Base-by-base conservation (phyloP, 2,888 invertebrate genomes). In the Ypsolopha scabrella region DNA sequence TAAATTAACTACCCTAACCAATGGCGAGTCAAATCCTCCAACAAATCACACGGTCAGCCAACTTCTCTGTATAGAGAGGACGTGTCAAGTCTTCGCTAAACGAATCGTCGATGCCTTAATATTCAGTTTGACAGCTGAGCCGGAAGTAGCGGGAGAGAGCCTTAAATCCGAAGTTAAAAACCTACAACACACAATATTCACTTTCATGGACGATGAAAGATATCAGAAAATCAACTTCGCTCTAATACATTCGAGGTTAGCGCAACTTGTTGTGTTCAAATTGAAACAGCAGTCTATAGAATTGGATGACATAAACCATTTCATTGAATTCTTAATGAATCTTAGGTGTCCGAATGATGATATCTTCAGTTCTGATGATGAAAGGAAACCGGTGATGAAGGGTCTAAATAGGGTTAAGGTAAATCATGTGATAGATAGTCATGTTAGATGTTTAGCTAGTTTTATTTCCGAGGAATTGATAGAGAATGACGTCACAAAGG, bases 141-240 rank as follows among this genome's bases (percentile, higher is more conserved):
- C 87, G 0, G 88, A 89, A 54, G 80, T 89, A 0, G 89, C 89
- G 0, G 87, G 85, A 0, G 85, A 89, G 54, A 85, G 88, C 0
- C 69, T 92, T n/a, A 89, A 90, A 63, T 87, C 88, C 0, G 92
- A 93, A 78, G 87, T 91, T 0, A 91, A 90, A 69, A 91, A 91
- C 67, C 74, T 93, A 41, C 91, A 92, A 66, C 88, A 90, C 56
- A 87, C 93, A 4, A 90, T 92, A 45, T 87, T 80, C 51, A 91
- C 91, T 41, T 93, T 91, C 66, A 90, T 90, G 87, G 90, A 90
- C 56, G 93, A 93, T 66, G 77, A 82, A 24, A 74, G 92, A 55
- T 93, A 92, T 67, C 70, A 85, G 6, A 81, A 86, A 11, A 89
- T 91, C 0, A 86, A 92, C 65, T 92, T 93, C 62, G 85, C 88